Conservation (phyloP, 2,113 vertebrate species). For the Acanthochromis polyacanthus region DNA sequence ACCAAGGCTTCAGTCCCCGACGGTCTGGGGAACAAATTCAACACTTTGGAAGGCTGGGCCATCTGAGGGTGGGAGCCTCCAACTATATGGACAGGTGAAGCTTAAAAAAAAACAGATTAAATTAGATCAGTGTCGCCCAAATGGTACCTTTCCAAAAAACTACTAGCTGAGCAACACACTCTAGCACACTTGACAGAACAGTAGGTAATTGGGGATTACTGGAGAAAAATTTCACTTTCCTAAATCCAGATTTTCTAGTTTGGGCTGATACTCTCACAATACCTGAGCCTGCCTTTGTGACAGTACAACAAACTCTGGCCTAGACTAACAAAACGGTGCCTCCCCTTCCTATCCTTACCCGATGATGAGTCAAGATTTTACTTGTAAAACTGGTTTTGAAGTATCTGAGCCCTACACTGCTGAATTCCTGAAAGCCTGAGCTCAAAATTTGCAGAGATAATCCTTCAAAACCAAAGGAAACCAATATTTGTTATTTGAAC, state of each 20-base stretch:
- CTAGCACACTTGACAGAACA: neutral
- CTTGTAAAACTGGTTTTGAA: no score
- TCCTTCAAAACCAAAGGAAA: no score
- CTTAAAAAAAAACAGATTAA: slow-evolving; percentile 62
- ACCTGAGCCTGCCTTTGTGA: neutral
- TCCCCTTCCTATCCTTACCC: no score
- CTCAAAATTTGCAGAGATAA: no score
- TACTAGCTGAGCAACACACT: no score
- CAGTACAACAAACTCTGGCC: no score
- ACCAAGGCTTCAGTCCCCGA: slow-evolving; percentile 55
- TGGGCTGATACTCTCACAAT: neutral
- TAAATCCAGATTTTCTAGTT: slow-evolving; percentile 1
- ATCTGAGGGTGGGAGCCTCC: slow-evolving; percentile 80
- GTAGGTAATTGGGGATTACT: neutral
- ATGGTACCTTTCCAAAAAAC: neutral
- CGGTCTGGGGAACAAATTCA: slow-evolving; percentile 75
- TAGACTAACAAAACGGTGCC: no score
- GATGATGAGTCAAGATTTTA: no score
- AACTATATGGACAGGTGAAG: slow-evolving; percentile 83
- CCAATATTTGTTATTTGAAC: no score
- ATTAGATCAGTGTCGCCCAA: neutral
- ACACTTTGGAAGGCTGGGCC: slow-evolving; percentile 76
- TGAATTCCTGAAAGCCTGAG: no score
- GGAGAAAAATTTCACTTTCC: neutral
- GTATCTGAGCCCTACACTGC: no score